Base-by-base conservation (phyloP, 1,140 invertebrate species). In the Gonatopus flavifemur region DNA sequence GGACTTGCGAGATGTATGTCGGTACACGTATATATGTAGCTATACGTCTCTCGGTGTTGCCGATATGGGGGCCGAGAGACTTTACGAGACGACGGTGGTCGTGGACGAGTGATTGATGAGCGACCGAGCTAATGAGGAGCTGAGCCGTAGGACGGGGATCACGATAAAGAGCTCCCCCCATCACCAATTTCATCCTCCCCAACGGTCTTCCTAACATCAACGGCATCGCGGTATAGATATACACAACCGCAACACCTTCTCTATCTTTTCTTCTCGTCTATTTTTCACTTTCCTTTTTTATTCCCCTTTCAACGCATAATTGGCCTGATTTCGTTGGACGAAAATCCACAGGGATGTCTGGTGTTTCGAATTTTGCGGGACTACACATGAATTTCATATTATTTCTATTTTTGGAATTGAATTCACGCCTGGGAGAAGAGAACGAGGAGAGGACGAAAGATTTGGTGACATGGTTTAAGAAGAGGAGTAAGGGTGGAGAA, bases 41-140 rank as follows among this genome's bases (percentile, higher is more conserved):
- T n/a, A n/a, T n/a, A n/a, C n/a, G n/a, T n/a, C n/a, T n/a, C n/a
- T n/a, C n/a, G n/a, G n/a, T n/a, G n/a, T n/a, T n/a, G 54, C 58
- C 58, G 59, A 60, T 62, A 62, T 60, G 49, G 53, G 32, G 46
- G 43, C 57, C 59, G 49, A 50, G 41, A 48, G 58, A 62, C 59
- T 62, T 57, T 55, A 59, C 64, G 64, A 68, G 64, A 69, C n/a
- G n/a, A n/a, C 58, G 69, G 67, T 69, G 68, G 67, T 70, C 53
- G 66, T 66, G 60, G 70, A 74, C 70, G 69, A 75, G 75, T 77
- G 75, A 77, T 77, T 77, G 74, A 77, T 77, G 74, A 77, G 67
- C 63, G 54, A 66, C 50, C 69, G 59, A 64, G 68, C 75, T 77
- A 77, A 77, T 77, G 75, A 77, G 74, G 74, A 76, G 71, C 70